These are phyloP conservation scores for Amblyteles armatorius DNA, from an alignment of 2,888 invertebrate genomes.

Conservation along the genomic window DNA sequence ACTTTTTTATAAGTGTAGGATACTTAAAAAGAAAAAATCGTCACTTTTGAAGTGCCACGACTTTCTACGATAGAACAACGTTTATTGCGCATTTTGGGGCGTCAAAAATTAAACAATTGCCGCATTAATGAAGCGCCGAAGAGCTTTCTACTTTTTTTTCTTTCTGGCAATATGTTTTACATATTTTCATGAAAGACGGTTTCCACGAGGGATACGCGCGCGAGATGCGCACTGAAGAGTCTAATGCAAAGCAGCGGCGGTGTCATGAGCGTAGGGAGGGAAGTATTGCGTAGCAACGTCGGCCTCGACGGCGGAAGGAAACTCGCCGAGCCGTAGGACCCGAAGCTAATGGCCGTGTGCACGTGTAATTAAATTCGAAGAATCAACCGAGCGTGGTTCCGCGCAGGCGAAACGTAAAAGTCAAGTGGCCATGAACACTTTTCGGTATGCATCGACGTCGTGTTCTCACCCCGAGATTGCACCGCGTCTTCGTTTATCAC, in stretches of 20 bases:
- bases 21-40: too few species aligned
- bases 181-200: not conserved
- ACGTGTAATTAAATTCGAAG: constrained; percentile 77
- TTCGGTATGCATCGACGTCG: constrained; percentile 27
- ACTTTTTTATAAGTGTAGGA: too few species aligned
- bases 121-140: not conserved
- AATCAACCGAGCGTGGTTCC: constrained; percentile 69
- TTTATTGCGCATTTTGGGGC: too few species aligned
- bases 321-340: constrained; percentile 67
- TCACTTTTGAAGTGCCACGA: too few species aligned
- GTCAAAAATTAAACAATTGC: not conserved
- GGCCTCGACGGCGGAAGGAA: constrained; percentile 66
- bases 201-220: not conserved
- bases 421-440: constrained; percentile 58
- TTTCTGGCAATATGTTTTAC: not conserved
- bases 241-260: constrained; percentile 6
- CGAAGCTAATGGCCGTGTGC: constrained; percentile 70
- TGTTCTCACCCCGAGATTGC: constrained; percentile 22
- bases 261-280: not conserved
- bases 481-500: not conserved
- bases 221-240: constrained; percentile 6
- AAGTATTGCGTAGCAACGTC: constrained; percentile 57
- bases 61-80: not conserved
- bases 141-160: not conserved
- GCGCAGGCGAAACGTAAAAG: constrained; percentile 53